Percentiles rank a stretch among this genome's conserved stretches.
These are phyloP conservation scores for Anaspis maculata DNA, from an alignment of 2,888 invertebrate species.

Conservation along the genomic window DNA sequence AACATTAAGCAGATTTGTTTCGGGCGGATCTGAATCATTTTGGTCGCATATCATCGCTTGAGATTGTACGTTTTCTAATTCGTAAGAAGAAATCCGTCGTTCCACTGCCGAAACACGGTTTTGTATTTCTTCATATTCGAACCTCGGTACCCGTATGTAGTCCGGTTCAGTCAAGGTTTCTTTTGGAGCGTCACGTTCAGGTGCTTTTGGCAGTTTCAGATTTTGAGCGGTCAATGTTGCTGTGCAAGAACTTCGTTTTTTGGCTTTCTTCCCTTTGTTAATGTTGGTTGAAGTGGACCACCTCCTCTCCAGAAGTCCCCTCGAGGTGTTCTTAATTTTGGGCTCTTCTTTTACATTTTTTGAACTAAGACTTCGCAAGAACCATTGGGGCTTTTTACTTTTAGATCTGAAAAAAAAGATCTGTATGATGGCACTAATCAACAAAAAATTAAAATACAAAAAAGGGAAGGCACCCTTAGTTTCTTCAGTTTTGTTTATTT, in stretches of 20 bases:
- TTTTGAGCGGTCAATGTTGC: conserved; percentile 6
- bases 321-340: conserved; percentile 14
- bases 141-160: conserved; percentile 63
- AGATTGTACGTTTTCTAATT: conserved; percentile 25
- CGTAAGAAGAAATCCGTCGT: conserved; percentile 51
- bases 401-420: conserved; percentile 19
- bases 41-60: too few species aligned
- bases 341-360: conserved; percentile 20
- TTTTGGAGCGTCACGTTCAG: conserved; percentile 32
- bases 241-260: conserved; percentile 31
- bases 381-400: conserved; percentile 31
- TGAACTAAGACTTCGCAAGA: conserved; percentile 23
- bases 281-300: conserved; percentile 48
- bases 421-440: too few species aligned
- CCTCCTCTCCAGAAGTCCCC: conserved; percentile 41
- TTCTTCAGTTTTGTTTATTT: too few species aligned
- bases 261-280: conserved; percentile 30
- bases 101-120: conserved; percentile 67
- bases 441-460: too few species aligned
- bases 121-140: conserved; percentile 71
- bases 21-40: conserved; percentile 17
- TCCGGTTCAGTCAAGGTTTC: conserved; percentile 36
- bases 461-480: too few species aligned
- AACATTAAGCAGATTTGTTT: conserved; percentile 50
- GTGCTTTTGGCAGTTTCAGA: too few species aligned